Evolutionary conservation across 1,140 invertebrate species (phyloP).

Genomic region (Meloidogyne floridensis): DNA sequence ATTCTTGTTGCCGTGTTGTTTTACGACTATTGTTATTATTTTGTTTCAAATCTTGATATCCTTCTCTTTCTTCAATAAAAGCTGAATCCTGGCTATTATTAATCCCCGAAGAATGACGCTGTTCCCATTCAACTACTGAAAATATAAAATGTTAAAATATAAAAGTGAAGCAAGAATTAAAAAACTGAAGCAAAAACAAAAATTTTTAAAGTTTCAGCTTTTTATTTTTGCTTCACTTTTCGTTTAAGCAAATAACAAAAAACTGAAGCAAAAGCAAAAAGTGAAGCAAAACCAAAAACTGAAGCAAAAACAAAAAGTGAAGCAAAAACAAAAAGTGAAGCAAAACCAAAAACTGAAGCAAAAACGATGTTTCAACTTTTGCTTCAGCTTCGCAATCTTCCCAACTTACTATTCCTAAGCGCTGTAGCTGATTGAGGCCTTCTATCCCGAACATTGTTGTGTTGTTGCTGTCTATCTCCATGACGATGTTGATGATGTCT

Average conservation of each 20-base stretch:
- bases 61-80: slow-evolving; percentile 18
- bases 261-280: too few species aligned
- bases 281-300: too few species aligned
- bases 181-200: not conserved
- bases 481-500: slow-evolving; percentile 31
- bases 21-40: slow-evolving; percentile 3
- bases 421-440: slow-evolving; percentile 49
- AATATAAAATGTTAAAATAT: not conserved
- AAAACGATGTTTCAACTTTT: too few species aligned
- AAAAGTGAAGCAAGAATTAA: not conserved
- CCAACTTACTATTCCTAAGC: slow-evolving; percentile 42
- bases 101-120: slow-evolving; percentile 22
- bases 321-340: too few species aligned
- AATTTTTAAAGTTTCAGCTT: not conserved
- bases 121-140: slow-evolving; percentile 34
- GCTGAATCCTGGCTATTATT: not conserved
- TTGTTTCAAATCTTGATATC: too few species aligned
- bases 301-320: too few species aligned
- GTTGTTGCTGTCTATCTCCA: slow-evolving; percentile 10
- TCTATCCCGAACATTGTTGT: slow-evolving; percentile 15
- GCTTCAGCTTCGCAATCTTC: not conserved
- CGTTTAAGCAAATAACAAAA: not conserved
- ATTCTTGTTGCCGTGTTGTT: slow-evolving; percentile 34
- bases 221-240: not conserved
- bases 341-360: too few species aligned